Evolutionary conservation across 1,140 invertebrate genomes (phyloP).

Genomic region (Acromyrmex charruanus): DNA sequence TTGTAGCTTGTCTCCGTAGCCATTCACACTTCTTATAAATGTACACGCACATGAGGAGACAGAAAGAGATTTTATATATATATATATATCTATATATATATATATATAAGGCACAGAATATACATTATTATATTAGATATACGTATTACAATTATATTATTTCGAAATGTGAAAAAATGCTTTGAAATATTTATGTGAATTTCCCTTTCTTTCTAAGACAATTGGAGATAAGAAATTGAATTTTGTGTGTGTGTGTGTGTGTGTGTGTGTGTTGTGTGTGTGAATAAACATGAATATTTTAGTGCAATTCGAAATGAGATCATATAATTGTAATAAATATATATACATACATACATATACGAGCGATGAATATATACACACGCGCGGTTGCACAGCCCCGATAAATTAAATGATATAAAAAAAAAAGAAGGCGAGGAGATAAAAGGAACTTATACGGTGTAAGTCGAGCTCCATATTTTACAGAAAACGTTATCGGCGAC

Average conservation of each 20-base stretch:
- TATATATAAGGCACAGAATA: conserved; percentile 77
- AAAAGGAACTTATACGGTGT: conserved; percentile 68
- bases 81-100: background rate
- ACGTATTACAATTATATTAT: conserved; percentile 35
- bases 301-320: conserved; percentile 34
- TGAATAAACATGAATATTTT: background rate
- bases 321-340: conserved; percentile 37
- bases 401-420: conserved; percentile 46
- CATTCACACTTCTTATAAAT: conserved; percentile 39
- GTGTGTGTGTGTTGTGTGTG: too few relatives aligned
- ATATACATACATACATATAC: conserved; percentile 44
- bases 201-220: background rate
- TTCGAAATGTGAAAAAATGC: conserved; percentile 29
- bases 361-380: conserved; percentile 32
- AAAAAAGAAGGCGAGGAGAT: conserved; percentile 51
- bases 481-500: conserved; percentile 32
- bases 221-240: background rate
- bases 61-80: conserved; percentile 53
- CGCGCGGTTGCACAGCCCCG: conserved; percentile 67
- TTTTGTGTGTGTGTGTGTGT: too few relatives aligned
- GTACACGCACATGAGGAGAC: conserved; percentile 43
- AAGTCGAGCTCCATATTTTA: conserved; percentile 21
- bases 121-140: conserved; percentile 61
- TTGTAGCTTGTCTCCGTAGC: conserved; percentile 36
- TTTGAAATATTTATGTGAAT: conserved; percentile 23